Evolutionary conservation across 1,140 invertebrate species (phyloP).

Genomic region (Luehdorfia chinensis): DNA sequence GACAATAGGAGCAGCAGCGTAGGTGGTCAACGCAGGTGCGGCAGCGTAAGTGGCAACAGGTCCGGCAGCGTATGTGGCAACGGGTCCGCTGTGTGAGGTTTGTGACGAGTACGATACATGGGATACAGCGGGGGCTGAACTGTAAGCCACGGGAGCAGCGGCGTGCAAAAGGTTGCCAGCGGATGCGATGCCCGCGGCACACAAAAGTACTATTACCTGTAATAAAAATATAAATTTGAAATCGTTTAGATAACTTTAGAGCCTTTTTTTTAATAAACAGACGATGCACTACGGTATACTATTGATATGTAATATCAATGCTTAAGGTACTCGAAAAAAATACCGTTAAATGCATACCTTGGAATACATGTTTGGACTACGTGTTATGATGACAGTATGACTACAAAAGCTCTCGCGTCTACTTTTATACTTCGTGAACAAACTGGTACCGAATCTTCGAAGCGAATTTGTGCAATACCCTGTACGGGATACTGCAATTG

Average conservation of each 20-base stretch:
- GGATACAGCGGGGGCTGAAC: slow-evolving; percentile 31
- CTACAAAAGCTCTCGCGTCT: slow-evolving; percentile 24
- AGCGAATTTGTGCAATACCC: slow-evolving; percentile 24
- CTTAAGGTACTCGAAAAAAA: too few species aligned
- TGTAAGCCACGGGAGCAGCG: slow-evolving; percentile 41
- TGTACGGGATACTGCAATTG: not conserved
- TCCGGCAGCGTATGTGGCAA: slow-evolving; percentile 24
- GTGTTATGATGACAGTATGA: slow-evolving; percentile 31
- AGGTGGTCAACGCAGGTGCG: not conserved
- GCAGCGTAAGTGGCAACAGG: slow-evolving; percentile 20
- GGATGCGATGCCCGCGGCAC: slow-evolving; percentile 51
- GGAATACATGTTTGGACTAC: slow-evolving; percentile 30
- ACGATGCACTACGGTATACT: too few species aligned
- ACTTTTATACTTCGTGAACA: slow-evolving; percentile 37
- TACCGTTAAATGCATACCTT: slow-evolving; percentile 21
- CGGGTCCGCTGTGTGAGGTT: slow-evolving; percentile 31
- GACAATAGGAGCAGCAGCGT: not conserved
- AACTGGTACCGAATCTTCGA: slow-evolving; percentile 35
- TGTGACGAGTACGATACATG: slow-evolving; percentile 43
- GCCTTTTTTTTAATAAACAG: too few species aligned
- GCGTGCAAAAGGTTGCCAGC: slow-evolving; percentile 50
- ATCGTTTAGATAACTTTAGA: not conserved
- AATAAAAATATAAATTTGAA: slow-evolving; percentile 19
- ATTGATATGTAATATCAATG: too few species aligned
- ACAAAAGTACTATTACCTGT: slow-evolving; percentile 52